Base-by-base conservation (phyloP, 1,140 invertebrate genomes). In the Drosophila kikkawai region DNA sequence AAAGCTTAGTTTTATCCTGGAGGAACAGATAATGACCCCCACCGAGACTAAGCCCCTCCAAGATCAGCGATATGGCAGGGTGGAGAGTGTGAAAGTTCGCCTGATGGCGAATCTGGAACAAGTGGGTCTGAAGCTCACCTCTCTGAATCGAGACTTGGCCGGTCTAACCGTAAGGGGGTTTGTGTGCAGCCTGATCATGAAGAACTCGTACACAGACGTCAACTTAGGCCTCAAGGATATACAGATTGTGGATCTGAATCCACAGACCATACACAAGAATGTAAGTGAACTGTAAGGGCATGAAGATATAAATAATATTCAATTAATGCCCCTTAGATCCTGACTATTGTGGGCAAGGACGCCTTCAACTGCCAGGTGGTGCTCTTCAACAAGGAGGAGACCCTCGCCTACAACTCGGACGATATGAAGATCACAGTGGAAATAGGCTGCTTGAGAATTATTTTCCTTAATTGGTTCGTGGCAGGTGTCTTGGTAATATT, bases 401-500 rank as follows among this genome's bases (percentile, higher is more conserved):
- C 94, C 1, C 74, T 93, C 4, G 94, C 94, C 29, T 93, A 93
- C 4, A 95, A 95, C 71, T 95, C 95, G 37, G 94, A 96, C 41
- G 97, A 99, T 91, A 98, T 98, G 94, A 95, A 95, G n/a, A 95
- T 99, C 1, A 94, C 94, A 22, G 94, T 97, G 0, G 94, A 94
- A 22, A 95, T 97, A 93, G 96, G 96, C 59, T 95, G 96, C 76
- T 93, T 96, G 59, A 94, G 95, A 36, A 95, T 97, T n/a, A 94
- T 97, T 4, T 97, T 96, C 83, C 93, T 97, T 3, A 97, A 97
- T 82, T 95, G 95, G 93, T 99, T 98, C 94, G 95, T 99, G 47
- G 94, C 94, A 1, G 95, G 96, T 58, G 94, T 99, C 66, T 91
- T 98, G 95, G 97, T 97, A 93, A 94, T 29, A 29, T 29, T 29